Percentiles rank a stretch among this genome's conserved stretches.
These are phyloP conservation scores for Styela plicata DNA, from an alignment of 23 tunicate species.

Conservation along the genomic window DNA sequence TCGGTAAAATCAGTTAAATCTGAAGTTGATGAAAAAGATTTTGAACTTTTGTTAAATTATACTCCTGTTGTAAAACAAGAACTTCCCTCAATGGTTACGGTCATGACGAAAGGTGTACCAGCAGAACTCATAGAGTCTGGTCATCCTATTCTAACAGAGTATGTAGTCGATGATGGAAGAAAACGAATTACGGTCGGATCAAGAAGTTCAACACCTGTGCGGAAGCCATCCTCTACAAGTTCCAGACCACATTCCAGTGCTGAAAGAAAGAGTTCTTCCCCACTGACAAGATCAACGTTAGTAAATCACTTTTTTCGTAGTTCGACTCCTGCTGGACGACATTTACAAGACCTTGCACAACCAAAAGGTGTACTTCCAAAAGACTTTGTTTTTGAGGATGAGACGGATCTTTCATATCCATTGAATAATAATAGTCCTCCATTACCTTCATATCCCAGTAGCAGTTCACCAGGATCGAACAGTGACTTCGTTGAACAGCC, in stretches of 20 bases:
- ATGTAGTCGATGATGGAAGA: neutral
- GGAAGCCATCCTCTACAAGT: neutral
- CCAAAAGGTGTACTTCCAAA: neutral
- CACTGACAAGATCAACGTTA: neutral
- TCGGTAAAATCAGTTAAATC: neutral
- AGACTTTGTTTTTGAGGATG: neutral
- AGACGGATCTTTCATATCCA: neutral
- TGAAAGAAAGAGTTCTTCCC: neutral
- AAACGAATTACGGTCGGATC: neutral
- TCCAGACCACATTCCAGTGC: neutral
- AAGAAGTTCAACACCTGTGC: neutral
- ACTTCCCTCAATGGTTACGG: slow-evolving; percentile 10
- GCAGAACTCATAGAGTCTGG: slow-evolving; percentile 1
- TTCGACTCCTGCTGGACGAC: neutral
- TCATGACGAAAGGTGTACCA: slow-evolving; percentile 9
- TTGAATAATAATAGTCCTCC: neutral
- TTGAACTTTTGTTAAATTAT: neutral
- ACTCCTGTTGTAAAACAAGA: neutral
- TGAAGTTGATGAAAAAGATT: slow-evolving; percentile 3
- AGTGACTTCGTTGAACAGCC: neutral
- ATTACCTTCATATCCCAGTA: neutral
- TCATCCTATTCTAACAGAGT: neutral
- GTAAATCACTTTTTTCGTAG: neutral
- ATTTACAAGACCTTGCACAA: neutral
- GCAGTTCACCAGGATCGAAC: neutral